A percentile compares a stretch with the other conserved stretches of the same genome.
Evolutionary conservation across 2,113 vertebrate genomes (phyloP).

Genomic region (Columba janthina): DNA sequence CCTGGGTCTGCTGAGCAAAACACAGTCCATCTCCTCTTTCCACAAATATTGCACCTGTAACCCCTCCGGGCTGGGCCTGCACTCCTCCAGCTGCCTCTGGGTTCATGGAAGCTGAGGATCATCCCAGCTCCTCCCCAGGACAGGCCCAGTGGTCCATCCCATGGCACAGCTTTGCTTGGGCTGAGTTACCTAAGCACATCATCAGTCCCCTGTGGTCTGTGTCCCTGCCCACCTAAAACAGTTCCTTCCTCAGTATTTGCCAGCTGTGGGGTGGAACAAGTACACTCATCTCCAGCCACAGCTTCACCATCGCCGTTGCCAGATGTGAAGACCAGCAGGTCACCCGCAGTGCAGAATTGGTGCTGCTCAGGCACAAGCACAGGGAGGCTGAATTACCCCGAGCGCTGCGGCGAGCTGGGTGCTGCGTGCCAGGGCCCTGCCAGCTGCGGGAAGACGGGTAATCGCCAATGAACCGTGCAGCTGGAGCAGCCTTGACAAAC

Average conservation of each 20-base stretch:
- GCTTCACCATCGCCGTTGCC: not conserved
- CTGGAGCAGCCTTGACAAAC: conserved; percentile 20
- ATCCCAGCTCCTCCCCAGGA: not conserved
- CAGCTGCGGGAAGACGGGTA: not conserved
- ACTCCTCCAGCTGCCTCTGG: not conserved
- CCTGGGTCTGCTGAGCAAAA: not conserved
- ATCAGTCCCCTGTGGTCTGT: not conserved
- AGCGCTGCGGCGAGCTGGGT: not conserved
- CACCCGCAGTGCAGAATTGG: not conserved
- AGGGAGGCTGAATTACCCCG: not conserved
- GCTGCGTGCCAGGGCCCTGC: fast-evolving
- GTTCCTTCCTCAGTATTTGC: not conserved
- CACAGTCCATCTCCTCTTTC: not conserved
- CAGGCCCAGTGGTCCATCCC: not conserved
- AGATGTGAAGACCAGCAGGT: not conserved
- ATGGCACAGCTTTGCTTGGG: not conserved
- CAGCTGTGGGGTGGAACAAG: not conserved
- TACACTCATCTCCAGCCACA: not conserved
- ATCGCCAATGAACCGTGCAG: not conserved
- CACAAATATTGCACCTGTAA: not conserved
- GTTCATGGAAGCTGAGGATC: not conserved
- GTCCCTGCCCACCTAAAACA: not conserved
- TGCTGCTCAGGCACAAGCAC: not conserved
- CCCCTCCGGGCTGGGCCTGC: not conserved
- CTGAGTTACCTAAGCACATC: not conserved